phyloP scores from a whole-genome alignment of 2,797 vertebrate species.

The Sciaenops ocellatus region DNA sequence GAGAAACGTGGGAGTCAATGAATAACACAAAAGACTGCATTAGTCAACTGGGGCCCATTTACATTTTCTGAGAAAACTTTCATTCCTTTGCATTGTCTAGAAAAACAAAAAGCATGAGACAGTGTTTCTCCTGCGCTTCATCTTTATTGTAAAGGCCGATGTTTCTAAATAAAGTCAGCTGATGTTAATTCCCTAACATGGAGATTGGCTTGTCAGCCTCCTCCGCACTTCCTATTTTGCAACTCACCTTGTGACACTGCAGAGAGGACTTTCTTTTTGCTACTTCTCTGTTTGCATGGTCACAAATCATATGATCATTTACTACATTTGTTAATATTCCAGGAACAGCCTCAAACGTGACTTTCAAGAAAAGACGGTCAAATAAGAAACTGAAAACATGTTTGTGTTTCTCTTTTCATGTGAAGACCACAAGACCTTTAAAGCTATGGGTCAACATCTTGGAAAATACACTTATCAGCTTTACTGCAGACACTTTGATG shows the following conservation, averaged over 20 bases:
- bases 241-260: constrained; percentile 55
- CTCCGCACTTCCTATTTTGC: constrained; percentile 64
- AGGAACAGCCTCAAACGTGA: neutral
- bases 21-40: constrained; percentile 33
- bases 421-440: neutral
- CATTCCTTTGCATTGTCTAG: neutral
- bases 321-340: constrained; percentile 25
- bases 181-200: constrained; percentile 33
- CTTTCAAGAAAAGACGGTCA: neutral
- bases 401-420: neutral
- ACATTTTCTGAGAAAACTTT: neutral
- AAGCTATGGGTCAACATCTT: neutral
- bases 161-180: constrained; percentile 41
- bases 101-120: neutral
- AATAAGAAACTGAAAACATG: neutral
- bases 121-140: neutral
- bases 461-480: neutral
- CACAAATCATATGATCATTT: constrained; percentile 57
- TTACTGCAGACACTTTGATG: neutral
- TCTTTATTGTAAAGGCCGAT: constrained; percentile 54
- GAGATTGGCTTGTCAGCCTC: neutral
- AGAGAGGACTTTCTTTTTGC: constrained; percentile 61
- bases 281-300: constrained; percentile 68
- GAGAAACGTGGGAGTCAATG: constrained; percentile 69
- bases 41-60: constrained; percentile 19